Evolutionary conservation across 2,888 invertebrate genomes (phyloP).

Genomic region (Drosophila quasianomalipes): DNA sequence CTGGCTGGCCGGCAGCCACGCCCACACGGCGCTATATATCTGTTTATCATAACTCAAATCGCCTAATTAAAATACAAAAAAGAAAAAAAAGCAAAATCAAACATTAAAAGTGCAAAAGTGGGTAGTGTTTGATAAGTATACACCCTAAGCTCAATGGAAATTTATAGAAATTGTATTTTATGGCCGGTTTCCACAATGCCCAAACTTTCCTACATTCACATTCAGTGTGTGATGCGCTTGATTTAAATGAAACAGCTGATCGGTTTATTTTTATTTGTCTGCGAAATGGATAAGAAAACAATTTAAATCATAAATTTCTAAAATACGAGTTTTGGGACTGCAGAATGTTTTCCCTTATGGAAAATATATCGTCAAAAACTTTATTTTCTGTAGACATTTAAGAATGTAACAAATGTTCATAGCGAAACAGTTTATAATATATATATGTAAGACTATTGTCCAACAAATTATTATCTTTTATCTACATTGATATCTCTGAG

Average conservation of each 20-base stretch:
- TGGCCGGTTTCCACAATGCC: neutral
- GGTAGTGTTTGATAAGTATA: neutral
- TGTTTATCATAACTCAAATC: conserved; percentile 29
- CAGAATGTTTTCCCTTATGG: too few species aligned
- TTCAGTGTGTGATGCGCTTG: neutral
- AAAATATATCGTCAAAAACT: too few species aligned
- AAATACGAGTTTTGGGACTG: too few species aligned
- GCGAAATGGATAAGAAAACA: too few species aligned
- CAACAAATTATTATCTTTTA: neutral
- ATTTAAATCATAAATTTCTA: too few species aligned
- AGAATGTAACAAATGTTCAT: neutral
- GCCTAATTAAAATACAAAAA: conserved; percentile 18
- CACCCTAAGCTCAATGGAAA: neutral
- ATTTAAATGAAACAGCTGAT: conserved; percentile 6
- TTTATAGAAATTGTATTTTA: neutral
- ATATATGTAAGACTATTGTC: neutral
- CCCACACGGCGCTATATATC: conserved; percentile 38
- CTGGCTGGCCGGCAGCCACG: conserved; percentile 44
- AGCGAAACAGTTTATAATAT: neutral
- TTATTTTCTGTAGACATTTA: too few species aligned
- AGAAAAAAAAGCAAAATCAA: neutral
- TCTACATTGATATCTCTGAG: neutral
- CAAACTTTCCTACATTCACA: neutral
- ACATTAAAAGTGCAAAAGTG: neutral
- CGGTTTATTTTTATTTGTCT: neutral